These are phyloP conservation scores for Brachyalestes nurse DNA, from an alignment of 2,797 vertebrate species.

Conservation along the genomic window DNA sequence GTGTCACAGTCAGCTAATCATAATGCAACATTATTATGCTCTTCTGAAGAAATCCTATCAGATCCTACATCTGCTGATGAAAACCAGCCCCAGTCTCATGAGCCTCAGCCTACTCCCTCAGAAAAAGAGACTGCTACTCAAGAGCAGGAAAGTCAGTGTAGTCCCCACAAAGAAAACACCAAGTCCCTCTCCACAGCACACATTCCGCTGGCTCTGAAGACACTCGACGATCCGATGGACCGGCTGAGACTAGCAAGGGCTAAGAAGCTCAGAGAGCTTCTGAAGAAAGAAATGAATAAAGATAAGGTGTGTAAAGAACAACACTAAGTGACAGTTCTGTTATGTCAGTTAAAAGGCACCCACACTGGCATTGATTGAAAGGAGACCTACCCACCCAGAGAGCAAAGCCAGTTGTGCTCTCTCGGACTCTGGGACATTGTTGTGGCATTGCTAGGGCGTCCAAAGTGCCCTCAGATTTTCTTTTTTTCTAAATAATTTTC, in stretches of 20 bases:
- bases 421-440: no score
- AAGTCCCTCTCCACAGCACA: slow-evolving; percentile 42
- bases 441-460: no score
- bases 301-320: slow-evolving; percentile 74
- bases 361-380: no score
- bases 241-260: slow-evolving; percentile 87
- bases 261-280: slow-evolving; percentile 88
- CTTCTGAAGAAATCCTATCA: neutral
- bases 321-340: no score
- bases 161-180: slow-evolving; percentile 61
- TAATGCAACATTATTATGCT: neutral
- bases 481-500: no score
- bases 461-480: no score
- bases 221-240: slow-evolving; percentile 80
- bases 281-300: slow-evolving; percentile 87
- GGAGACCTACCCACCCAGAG: no score
- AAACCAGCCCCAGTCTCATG: slow-evolving; percentile 18
- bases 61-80: neutral
- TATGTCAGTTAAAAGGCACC: no score
- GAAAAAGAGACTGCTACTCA: slow-evolving; percentile 3
- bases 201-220: slow-evolving; percentile 47
- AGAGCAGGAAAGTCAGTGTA: slow-evolving; percentile 65
- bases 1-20: neutral
- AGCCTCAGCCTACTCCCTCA: slow-evolving; percentile 43
- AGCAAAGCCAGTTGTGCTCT: no score